Conservation (phyloP, 1,140 invertebrate species). For the Rhopalosiphum padi region DNA sequence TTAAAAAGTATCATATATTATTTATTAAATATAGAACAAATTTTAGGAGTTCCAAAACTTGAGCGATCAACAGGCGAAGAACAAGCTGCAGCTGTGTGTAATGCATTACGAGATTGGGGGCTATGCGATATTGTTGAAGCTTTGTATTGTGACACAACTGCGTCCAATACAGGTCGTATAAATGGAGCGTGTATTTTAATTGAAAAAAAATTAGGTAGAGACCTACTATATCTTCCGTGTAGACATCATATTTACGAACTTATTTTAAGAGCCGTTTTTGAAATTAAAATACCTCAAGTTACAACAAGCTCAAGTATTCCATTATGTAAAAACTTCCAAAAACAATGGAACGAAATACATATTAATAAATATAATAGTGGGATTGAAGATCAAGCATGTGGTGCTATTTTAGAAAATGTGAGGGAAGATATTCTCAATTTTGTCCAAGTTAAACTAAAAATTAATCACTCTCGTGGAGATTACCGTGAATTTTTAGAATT, state of each 20-base stretch:
- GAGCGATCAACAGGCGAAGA: too few relatives aligned
- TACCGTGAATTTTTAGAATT: not conserved
- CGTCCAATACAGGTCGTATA: too few relatives aligned
- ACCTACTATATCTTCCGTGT: constrained; percentile 58
- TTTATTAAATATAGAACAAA: too few relatives aligned
- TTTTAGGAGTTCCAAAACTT: too few relatives aligned
- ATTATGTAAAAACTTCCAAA: constrained; percentile 59
- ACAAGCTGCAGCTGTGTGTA: too few relatives aligned
- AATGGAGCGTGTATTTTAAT: constrained; percentile 23
- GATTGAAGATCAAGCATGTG: constrained; percentile 9
- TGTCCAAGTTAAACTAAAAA: not conserved
- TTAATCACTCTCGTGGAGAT: not conserved
- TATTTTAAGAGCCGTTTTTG: constrained; percentile 57
- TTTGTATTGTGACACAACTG: too few relatives aligned
- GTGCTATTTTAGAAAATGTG: not conserved
- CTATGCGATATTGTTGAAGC: too few relatives aligned
- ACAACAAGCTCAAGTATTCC: constrained; percentile 56
- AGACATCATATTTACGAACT: constrained; percentile 60
- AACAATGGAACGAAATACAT: constrained; percentile 39
- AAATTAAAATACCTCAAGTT: constrained; percentile 48
- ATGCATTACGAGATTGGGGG: too few relatives aligned
- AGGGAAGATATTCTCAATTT: not conserved
- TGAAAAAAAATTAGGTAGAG: constrained; percentile 51
- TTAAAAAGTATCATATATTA: too few relatives aligned
- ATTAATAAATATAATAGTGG: constrained; percentile 52